Evolutionary conservation across 2,113 vertebrate genomes (phyloP), one percentile per base, ranked within the genome.

Genomic region (Columba janthina): DNA sequence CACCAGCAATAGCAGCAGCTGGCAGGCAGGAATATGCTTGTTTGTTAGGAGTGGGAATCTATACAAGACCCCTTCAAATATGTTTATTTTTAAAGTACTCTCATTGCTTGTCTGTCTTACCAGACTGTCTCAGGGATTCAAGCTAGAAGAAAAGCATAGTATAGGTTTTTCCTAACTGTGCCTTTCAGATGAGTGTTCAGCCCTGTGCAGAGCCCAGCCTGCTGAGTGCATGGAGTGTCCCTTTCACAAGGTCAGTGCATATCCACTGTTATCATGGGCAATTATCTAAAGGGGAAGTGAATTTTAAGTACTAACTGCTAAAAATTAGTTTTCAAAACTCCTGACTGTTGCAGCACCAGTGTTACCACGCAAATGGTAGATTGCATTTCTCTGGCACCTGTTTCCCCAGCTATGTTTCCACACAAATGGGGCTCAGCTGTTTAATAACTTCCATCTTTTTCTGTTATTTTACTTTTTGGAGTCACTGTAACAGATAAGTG

Each of bases 161-260:
- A 8, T 0, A 34, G 8, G 5, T 29, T 78, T 74, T 56, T 21
- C 34, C 17, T 32, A 13, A 12, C n/a, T 19, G 13, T 34, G 48
- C 21, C 61, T 58, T 91, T 57, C 29, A 75, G 40, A 11, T 0
- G 2, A 3, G 16, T 9, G 16, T 5, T 56, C 65, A 78, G 70
- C 4, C 40, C 65, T 56, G 38, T 2, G 22, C 28, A 15, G 18
- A 46, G 66, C 42, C 28, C 74, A 36, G 46, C 32, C 36, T 60
- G 44, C 42, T 54, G 38, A 12, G 24, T 32, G 48, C 51, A 54
- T 0, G 0, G 8, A 36, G 15, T 2, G 19, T 11, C n/a, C 31
- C 51, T 50, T 66, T 13, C 36, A 48, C 18, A 28, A 20, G 32
- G 18, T 19, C 81, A 64, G 42, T 29, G 32, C 46, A 13, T 5